Conservation (phyloP, 2,797 vertebrate genomes). For the Halcyon chelicuti region DNA sequence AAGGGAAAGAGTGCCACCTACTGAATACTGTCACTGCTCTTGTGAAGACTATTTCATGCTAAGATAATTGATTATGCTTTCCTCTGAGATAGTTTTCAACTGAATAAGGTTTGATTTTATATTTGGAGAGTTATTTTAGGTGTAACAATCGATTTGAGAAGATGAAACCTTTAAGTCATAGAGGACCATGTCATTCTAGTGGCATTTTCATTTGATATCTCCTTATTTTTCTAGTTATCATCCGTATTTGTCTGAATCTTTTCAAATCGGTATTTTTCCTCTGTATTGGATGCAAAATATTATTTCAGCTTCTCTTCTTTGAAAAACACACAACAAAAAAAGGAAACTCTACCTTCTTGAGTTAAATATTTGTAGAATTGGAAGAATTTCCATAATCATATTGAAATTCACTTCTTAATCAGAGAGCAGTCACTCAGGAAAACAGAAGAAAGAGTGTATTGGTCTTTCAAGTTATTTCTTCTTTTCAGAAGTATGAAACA, state of each 20-base stretch:
- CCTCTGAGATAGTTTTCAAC: background rate
- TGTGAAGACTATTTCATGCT: background rate
- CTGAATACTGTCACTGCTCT: background rate
- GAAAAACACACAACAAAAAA: background rate
- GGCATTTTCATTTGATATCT: background rate
- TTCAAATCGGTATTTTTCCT: background rate
- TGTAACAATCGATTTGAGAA: background rate
- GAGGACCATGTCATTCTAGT: background rate
- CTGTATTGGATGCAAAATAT: background rate
- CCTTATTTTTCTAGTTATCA: background rate
- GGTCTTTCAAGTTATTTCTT: background rate
- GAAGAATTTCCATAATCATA: background rate
- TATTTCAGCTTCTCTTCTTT: background rate
- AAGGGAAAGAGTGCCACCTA: conserved; percentile 61
- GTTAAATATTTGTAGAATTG: background rate
- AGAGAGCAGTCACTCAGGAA: background rate
- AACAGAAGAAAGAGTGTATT: background rate
- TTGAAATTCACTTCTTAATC: background rate
- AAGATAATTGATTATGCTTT: background rate
- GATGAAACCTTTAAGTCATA: background rate
- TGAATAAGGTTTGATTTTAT: background rate
- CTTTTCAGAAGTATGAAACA: background rate
- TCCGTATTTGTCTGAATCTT: background rate
- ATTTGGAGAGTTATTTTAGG: background rate
- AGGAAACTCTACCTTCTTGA: background rate